Evolutionary conservation across 1,140 invertebrate genomes (phyloP).

Genomic region (Yoshiicerus persimilis): DNA sequence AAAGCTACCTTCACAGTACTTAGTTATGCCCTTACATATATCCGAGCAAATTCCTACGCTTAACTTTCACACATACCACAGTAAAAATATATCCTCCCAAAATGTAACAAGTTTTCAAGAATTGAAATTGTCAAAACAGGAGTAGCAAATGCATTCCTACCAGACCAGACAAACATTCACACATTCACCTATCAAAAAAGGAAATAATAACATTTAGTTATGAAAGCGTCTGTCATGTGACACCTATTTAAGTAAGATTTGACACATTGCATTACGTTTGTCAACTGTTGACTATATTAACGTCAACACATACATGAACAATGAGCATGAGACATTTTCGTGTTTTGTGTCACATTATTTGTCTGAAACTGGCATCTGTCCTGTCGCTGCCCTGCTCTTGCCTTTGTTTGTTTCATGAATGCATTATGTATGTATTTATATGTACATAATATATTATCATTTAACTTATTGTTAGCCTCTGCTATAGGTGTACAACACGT

Average conservation of each 20-base stretch:
- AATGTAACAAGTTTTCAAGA: not conserved
- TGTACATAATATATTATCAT: not conserved
- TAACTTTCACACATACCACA: not conserved
- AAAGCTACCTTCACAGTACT: not conserved
- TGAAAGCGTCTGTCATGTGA: not conserved
- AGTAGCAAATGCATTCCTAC: not conserved
- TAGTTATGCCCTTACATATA: not conserved
- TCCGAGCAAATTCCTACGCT: not conserved
- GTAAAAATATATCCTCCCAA: not conserved
- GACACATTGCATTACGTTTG: not conserved
- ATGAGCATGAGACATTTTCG: not conserved
- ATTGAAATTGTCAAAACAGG: not conserved
- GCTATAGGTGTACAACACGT: not conserved
- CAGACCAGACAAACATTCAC: not conserved
- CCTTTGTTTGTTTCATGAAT: not conserved
- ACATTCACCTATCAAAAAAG: not conserved
- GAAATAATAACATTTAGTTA: not conserved
- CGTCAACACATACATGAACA: not conserved
- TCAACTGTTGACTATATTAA: not conserved
- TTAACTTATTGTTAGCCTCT: not conserved
- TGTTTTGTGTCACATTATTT: not conserved
- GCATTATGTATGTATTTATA: not conserved
- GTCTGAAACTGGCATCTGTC: not conserved
- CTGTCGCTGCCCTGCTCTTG: not conserved
- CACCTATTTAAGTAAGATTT: not conserved